Conservation (phyloP, 1,140 invertebrate genomes). For the Neotoxoptera formosana region DNA sequence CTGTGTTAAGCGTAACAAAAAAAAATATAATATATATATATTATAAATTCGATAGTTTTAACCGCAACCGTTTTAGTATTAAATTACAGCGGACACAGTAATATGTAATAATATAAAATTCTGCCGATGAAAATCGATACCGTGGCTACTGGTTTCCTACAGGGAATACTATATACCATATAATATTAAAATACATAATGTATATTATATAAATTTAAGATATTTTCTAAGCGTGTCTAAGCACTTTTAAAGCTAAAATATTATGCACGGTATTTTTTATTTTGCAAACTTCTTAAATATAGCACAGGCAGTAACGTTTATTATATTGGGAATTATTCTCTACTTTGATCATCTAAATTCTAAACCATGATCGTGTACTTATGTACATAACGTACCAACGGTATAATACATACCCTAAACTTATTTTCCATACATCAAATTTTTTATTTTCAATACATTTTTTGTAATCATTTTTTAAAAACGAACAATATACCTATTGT, state of each 20-base stretch:
- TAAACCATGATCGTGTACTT: background rate
- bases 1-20: background rate
- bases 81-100: background rate
- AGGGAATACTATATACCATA: background rate
- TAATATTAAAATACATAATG: background rate
- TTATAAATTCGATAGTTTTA: background rate
- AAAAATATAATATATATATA: background rate
- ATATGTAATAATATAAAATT: background rate
- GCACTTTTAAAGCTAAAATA: background rate
- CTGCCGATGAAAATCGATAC: background rate
- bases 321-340: background rate
- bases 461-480: background rate
- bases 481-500: no score
- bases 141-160: background rate
- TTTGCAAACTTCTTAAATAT: background rate
- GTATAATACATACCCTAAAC: background rate
- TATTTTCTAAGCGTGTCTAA: background rate
- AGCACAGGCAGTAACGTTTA: background rate
- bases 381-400: background rate
- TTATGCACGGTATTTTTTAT: background rate
- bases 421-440: background rate
- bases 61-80: background rate
- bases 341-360: no score
- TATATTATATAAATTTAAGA: background rate
- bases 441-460: background rate